A percentile compares a stretch with the other conserved stretches of the same genome.
Conservation (phyloP, 1,140 invertebrate species). For the Oncopodura yosiiana region DNA sequence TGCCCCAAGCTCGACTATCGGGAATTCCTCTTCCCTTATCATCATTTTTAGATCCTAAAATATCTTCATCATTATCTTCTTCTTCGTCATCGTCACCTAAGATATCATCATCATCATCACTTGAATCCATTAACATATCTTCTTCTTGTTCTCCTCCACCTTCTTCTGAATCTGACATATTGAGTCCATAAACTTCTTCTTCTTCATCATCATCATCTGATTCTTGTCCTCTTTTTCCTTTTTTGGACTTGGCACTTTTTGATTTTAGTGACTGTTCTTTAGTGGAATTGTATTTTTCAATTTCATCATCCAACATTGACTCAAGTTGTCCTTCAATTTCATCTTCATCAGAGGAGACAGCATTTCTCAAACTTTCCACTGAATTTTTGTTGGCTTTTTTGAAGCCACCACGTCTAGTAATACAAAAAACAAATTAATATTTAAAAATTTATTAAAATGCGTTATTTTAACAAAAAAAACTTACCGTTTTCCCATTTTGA, state of each 20-base stretch:
- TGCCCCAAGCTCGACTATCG: slow-evolving; percentile 74
- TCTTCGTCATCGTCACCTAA: slow-evolving; percentile 36
- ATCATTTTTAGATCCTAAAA: slow-evolving; percentile 61
- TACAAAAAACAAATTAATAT: neutral
- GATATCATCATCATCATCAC: slow-evolving; percentile 36
- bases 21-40: slow-evolving; percentile 60
- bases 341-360: slow-evolving; percentile 24
- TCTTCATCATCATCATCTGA: slow-evolving; percentile 6
- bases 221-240: neutral
- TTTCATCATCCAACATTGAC: slow-evolving; percentile 31
- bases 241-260: slow-evolving; percentile 11
- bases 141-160: slow-evolving; percentile 5
- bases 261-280: slow-evolving; percentile 14
- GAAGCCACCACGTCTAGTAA: slow-evolving; percentile 8
- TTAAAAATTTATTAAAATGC: too few relatives aligned
- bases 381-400: slow-evolving; percentile 9
- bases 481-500: slow-evolving; percentile 2
- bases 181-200: slow-evolving; percentile 24
- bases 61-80: slow-evolving; percentile 41
- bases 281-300: slow-evolving; percentile 26
- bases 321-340: slow-evolving; percentile 10
- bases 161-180: slow-evolving; percentile 16
- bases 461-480: neutral
- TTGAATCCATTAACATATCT: neutral
- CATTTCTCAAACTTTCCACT: slow-evolving; percentile 12